These are phyloP conservation scores for Neodontobutis hainanensis DNA, from an alignment of 2,113 vertebrate species.

Conservation along the genomic window DNA sequence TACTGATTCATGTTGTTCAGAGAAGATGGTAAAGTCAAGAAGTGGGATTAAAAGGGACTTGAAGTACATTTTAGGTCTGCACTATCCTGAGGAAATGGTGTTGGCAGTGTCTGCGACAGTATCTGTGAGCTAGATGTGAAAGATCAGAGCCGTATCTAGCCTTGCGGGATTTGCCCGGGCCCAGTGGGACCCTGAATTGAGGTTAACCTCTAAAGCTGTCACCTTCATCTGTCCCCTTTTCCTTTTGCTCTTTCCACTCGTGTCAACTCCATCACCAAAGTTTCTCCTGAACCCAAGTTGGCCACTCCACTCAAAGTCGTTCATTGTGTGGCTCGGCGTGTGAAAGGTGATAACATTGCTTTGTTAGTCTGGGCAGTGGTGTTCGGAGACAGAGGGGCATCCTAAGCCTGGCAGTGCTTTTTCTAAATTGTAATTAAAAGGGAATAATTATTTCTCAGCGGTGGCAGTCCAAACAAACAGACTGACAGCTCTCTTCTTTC, in stretches of 20 bases:
- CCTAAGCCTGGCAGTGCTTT: slow-evolving; percentile 56
- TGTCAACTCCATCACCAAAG: slow-evolving; percentile 52
- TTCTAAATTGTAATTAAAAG: slow-evolving; percentile 77
- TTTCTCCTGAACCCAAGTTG: slow-evolving; percentile 66
- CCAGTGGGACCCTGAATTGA: slow-evolving; percentile 66
- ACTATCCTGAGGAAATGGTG: slow-evolving; percentile 67
- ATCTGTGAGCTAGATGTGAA: slow-evolving; percentile 73
- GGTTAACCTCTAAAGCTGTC: slow-evolving; percentile 77
- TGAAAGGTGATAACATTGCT: slow-evolving; percentile 72
- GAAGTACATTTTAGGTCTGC: slow-evolving; percentile 56
- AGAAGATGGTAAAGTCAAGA: not conserved
- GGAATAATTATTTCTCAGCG: slow-evolving; percentile 75
- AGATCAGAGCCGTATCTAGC: slow-evolving; percentile 66
- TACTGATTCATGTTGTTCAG: slow-evolving; percentile 31
- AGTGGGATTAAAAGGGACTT: slow-evolving; percentile 22
- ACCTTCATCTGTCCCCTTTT: slow-evolving; percentile 70
- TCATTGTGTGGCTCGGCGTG: slow-evolving; percentile 59
- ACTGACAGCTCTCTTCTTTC: slow-evolving; percentile 63
- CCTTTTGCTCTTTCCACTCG: not conserved
- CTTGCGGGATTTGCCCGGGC: slow-evolving; percentile 56
- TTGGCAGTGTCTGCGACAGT: slow-evolving; percentile 63
- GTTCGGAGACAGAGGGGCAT: slow-evolving; percentile 33
- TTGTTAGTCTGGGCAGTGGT: slow-evolving; percentile 28
- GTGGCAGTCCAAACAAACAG: slow-evolving; percentile 73
- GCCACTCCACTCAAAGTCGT: slow-evolving; percentile 63